phyloP scores from a whole-genome alignment of 2,113 vertebrate genomes.

The Otolemur garnettii region DNA sequence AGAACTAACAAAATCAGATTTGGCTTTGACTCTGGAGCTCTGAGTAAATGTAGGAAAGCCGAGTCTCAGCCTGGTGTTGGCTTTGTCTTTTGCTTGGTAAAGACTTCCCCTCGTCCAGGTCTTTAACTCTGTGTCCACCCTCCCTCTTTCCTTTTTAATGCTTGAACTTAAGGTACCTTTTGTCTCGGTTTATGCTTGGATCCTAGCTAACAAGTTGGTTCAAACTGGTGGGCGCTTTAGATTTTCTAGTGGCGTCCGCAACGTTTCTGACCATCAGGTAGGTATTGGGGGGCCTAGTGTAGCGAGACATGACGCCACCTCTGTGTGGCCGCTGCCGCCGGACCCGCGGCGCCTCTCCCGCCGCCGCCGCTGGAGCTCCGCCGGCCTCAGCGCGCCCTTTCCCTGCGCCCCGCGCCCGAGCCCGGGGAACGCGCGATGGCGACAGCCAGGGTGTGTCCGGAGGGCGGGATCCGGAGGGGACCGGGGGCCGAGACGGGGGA shows the following conservation, averaged over 20 bases:
- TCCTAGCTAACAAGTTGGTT: constrained; percentile 93
- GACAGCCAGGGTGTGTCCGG: no score
- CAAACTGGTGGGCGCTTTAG: constrained; percentile 93
- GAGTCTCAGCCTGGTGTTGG: constrained; percentile 91
- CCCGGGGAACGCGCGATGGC: no score
- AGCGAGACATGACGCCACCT: no score
- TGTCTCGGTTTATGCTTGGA: constrained; percentile 89
- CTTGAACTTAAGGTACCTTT: constrained; percentile 92
- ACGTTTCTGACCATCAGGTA: no score
- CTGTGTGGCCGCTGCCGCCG: no score
- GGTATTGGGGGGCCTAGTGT: no score
- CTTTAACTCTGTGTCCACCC: constrained; percentile 90
- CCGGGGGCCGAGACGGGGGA: no score
- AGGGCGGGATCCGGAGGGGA: no score
- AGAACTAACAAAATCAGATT: constrained; percentile 88
- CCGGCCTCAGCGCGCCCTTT: no score
- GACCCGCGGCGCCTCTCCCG: no score
- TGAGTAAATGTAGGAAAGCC: constrained; percentile 89
- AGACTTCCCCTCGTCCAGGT: constrained; percentile 91
- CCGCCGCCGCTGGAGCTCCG: no score
- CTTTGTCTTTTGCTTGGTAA: constrained; percentile 88
- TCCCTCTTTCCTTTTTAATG: constrained; percentile 92
- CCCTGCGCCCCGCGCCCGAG: no score
- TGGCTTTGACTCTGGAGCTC: constrained; percentile 91
- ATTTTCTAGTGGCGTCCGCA: constrained; percentile 87